These are phyloP conservation scores for Gryllus bimaculatus DNA, from an alignment of 1,140 invertebrate species.

Conservation along the genomic window DNA sequence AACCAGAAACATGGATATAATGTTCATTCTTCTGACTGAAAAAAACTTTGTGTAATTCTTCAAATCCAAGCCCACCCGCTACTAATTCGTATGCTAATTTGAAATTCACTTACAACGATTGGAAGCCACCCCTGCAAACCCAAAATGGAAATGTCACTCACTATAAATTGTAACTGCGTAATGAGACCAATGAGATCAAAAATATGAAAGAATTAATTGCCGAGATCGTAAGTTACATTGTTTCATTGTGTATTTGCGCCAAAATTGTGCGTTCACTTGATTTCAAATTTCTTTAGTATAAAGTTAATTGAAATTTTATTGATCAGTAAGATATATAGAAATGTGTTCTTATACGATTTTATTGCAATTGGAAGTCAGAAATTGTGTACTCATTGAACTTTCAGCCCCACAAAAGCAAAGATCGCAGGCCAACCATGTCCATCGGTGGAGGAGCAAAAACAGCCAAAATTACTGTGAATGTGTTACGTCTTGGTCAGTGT, in stretches of 20 bases:
- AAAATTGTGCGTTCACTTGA: no score
- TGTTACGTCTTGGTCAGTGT: background rate
- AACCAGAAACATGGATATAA: background rate
- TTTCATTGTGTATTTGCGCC: background rate
- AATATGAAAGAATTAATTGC: slow-evolving; percentile 57
- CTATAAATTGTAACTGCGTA: slow-evolving; percentile 58
- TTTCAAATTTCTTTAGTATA: no score
- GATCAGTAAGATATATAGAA: no score
- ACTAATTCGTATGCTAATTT: slow-evolving; percentile 39
- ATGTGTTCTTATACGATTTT: no score
- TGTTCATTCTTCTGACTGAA: background rate
- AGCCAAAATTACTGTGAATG: slow-evolving; percentile 32
- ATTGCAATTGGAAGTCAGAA: slow-evolving; percentile 21
- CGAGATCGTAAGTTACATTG: slow-evolving; percentile 39
- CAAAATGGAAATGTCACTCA: slow-evolving; percentile 74
- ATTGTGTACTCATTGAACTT: slow-evolving; percentile 24
- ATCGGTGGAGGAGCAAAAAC: slow-evolving; percentile 1
- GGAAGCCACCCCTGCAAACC: slow-evolving; percentile 62
- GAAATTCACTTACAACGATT: slow-evolving; percentile 54
- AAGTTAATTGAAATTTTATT: no score
- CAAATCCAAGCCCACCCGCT: slow-evolving; percentile 55
- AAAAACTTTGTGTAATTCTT: no score
- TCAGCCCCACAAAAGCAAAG: background rate
- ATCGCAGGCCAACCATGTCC: background rate
- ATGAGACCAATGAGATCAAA: slow-evolving; percentile 37